These are phyloP conservation scores for Diarsia rubi DNA, from an alignment of 2,888 invertebrate genomes.

Conservation along the genomic window DNA sequence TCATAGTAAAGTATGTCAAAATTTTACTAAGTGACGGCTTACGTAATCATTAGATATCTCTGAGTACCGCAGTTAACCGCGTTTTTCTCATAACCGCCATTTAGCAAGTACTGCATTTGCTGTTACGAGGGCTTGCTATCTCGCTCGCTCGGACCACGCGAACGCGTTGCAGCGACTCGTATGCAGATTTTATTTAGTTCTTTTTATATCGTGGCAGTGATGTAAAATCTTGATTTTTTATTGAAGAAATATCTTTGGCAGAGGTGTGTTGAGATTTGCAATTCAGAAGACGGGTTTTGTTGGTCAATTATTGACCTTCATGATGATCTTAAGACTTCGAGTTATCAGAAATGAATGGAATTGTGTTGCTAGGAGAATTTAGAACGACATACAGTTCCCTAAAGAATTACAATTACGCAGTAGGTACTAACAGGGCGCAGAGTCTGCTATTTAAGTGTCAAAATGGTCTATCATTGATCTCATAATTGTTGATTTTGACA, in stretches of 20 bases:
- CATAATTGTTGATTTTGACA: too few relatives aligned
- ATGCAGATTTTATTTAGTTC: conserved; percentile 56
- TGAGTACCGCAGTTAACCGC: too few relatives aligned
- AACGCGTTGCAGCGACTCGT: conserved; percentile 39
- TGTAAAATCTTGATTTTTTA: conserved; percentile 38
- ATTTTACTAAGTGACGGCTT: too few relatives aligned
- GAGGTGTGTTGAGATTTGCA: conserved; percentile 4
- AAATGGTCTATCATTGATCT: too few relatives aligned
- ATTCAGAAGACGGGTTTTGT: conserved; percentile 12
- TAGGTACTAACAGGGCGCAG: too few relatives aligned
- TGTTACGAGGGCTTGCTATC: background rate
- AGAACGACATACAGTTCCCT: too few relatives aligned
- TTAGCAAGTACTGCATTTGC: too few relatives aligned
- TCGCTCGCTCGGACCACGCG: conserved; percentile 21
- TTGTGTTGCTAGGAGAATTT: background rate
- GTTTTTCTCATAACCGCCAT: too few relatives aligned
- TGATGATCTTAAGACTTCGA: background rate
- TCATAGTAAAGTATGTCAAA: too few relatives aligned
- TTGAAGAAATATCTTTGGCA: conserved; percentile 12
- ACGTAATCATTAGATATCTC: too few relatives aligned
- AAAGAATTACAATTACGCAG: too few relatives aligned
- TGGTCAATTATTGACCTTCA: conserved; percentile 15
- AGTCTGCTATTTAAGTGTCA: too few relatives aligned
- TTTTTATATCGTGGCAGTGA: conserved; percentile 42
- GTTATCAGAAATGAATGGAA: background rate